Evolutionary conservation across 2,113 vertebrate genomes (phyloP).

Genomic region (Pelmatolapia mariae): DNA sequence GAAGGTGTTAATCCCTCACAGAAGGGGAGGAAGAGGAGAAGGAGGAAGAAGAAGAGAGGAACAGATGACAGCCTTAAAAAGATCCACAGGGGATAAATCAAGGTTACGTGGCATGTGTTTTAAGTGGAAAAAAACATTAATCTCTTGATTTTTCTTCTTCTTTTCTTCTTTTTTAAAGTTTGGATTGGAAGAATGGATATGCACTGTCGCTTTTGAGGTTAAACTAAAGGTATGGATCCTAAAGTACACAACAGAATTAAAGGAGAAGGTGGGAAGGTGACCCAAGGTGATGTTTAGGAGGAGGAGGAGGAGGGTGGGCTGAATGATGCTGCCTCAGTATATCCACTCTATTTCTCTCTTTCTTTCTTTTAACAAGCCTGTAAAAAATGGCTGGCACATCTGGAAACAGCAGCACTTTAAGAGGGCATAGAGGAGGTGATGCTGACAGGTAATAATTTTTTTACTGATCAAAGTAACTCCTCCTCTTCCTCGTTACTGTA

Average conservation of each 20-base stretch:
- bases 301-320: background rate
- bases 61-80: conserved; percentile 2
- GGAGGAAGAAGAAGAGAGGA: background rate
- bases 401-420: conserved; percentile 53
- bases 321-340: conserved; percentile 44
- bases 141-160: background rate
- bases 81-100: background rate
- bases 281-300: background rate
- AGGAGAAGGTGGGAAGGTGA: conserved; percentile 19
- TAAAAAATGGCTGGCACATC: conserved; percentile 61
- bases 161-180: background rate
- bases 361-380: conserved; percentile 51
- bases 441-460: conserved; percentile 64
- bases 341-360: conserved; percentile 41
- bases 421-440: conserved; percentile 36
- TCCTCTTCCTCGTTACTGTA: background rate
- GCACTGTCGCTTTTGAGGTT: background rate
- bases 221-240: background rate
- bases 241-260: background rate
- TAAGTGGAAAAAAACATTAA: background rate
- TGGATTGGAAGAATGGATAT: background rate
- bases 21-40: conserved; percentile 1
- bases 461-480: conserved; percentile 14
- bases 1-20: conserved; percentile 53
- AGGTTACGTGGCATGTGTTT: background rate